Conservation (phyloP, 2,888 invertebrate genomes). For the Stenoptilia bipunctidactyla region DNA sequence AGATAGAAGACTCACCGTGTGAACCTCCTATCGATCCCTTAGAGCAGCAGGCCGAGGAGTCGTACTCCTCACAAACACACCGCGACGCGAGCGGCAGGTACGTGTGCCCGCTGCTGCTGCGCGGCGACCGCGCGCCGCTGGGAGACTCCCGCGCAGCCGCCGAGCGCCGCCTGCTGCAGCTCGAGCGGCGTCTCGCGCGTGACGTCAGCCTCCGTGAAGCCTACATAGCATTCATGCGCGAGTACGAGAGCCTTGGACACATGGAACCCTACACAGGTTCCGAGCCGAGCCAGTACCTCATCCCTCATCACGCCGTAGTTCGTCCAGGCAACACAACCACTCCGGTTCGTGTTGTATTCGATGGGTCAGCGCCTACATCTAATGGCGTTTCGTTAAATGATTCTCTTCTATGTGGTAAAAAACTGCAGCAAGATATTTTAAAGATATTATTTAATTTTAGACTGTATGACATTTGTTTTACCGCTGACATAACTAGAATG, state of each 20-base stretch:
- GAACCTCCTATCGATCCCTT: not conserved
- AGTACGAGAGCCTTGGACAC: not conserved
- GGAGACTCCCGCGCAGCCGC: not conserved
- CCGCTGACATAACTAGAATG: not conserved
- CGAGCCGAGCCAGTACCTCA: not conserved
- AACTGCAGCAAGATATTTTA: not conserved
- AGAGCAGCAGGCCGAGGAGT: not conserved
- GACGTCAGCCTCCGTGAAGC: not conserved
- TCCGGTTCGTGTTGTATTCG: not conserved
- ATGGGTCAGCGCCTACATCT: not conserved
- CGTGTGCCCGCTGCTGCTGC: not conserved
- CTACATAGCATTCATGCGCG: not conserved
- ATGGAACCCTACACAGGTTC: not conserved
- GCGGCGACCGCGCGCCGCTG: not conserved
- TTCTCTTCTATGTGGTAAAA: not conserved
- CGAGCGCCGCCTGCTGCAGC: not conserved
- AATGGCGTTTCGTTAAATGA: not conserved
- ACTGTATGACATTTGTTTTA: not conserved
- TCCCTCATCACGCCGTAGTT: not conserved
- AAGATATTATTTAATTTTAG: not conserved
- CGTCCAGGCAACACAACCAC: not conserved
- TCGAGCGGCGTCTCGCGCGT: not conserved
- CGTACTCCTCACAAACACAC: not conserved
- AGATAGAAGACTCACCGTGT: not conserved
- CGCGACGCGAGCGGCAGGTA: not conserved